These are phyloP conservation scores for Podarcis cretensis DNA, from an alignment of 2,113 vertebrate genomes.

Conservation along the genomic window DNA sequence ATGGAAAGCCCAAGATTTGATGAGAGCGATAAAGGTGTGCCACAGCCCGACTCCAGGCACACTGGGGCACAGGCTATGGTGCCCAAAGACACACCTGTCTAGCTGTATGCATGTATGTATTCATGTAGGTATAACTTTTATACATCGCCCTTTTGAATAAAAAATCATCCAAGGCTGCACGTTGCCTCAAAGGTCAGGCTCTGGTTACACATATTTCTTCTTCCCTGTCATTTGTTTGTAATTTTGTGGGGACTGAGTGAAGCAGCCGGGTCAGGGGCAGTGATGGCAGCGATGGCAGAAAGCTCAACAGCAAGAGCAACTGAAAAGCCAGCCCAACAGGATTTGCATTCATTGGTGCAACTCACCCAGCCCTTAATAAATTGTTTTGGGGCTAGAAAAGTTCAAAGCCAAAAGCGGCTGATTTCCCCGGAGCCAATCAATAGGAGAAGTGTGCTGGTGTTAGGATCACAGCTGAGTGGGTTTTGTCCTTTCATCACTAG, in stretches of 20 bases:
- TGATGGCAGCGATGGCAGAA: background rate
- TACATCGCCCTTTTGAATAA: no score
- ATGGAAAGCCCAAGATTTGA: no score
- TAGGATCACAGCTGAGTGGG: slow-evolving; percentile 90
- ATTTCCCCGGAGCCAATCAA: slow-evolving; percentile 81
- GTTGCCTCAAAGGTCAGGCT: background rate
- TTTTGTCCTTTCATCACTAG: slow-evolving; percentile 81
- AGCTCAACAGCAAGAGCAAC: background rate
- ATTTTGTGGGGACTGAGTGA: background rate
- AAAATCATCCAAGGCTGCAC: no score
- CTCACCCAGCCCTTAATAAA: slow-evolving; percentile 72
- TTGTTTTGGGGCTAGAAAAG: slow-evolving; percentile 67
- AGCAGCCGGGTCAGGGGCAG: background rate
- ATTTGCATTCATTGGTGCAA: slow-evolving; percentile 47
- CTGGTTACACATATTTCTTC: background rate
- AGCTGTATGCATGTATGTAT: no score
- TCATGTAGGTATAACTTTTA: no score
- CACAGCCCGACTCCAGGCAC: no score
- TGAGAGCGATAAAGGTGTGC: no score
- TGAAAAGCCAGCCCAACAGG: background rate
- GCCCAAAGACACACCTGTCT: no score
- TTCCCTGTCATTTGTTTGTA: background rate
- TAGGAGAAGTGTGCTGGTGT: slow-evolving; percentile 78
- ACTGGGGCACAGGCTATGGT: no score
- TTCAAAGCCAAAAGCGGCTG: slow-evolving; percentile 75